A percentile compares a stretch with the other conserved stretches of the same genome.
phyloP scores from a whole-genome alignment of 2,113 vertebrate species.

The Mobula hypostoma region DNA sequence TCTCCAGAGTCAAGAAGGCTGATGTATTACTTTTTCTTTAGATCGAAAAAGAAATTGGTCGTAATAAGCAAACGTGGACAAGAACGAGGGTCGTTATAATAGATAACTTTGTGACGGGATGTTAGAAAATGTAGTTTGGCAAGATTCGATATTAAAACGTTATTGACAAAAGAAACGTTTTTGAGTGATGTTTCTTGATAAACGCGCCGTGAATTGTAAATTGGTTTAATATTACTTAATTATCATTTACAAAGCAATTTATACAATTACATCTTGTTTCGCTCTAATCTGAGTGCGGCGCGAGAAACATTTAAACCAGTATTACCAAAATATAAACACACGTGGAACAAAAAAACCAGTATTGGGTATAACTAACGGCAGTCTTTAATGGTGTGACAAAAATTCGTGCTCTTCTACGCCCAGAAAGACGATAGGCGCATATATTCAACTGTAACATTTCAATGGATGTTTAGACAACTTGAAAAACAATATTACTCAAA shows the following conservation, averaged over 20 bases:
- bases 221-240: neutral
- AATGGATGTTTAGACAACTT: neutral
- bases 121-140: neutral
- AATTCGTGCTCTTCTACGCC: neutral
- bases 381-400: neutral
- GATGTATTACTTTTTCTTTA: neutral
- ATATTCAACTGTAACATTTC: neutral
- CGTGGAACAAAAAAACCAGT: neutral
- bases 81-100: neutral
- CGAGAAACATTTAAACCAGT: neutral
- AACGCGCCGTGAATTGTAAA: too few species aligned
- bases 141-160: neutral
- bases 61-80: neutral
- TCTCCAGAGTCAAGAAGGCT: neutral
- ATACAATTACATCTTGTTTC: neutral
- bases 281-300: neutral
- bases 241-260: neutral
- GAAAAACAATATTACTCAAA: neutral
- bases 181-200: neutral
- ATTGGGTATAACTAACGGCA: neutral
- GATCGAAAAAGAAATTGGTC: neutral
- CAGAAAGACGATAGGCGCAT: neutral
- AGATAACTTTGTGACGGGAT: slow-evolving; percentile 6
- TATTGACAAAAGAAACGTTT: neutral
- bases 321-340: neutral